These are phyloP conservation scores for Rhimphoctona megacephalus DNA, from an alignment of 2,888 invertebrate species.

Conservation along the genomic window DNA sequence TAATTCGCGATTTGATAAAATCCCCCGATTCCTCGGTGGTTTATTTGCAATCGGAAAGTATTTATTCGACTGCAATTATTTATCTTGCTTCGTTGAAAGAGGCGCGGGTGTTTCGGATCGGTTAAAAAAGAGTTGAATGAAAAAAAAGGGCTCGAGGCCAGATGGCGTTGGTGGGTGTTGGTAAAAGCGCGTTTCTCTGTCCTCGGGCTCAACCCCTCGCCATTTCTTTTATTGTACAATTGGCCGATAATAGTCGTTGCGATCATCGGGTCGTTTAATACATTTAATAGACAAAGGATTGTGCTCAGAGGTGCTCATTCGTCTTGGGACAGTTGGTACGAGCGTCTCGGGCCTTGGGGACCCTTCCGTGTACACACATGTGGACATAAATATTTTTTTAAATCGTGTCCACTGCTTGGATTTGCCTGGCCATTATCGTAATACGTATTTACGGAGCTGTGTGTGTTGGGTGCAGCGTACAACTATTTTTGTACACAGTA, in stretches of 20 bases:
- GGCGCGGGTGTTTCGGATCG: not conserved
- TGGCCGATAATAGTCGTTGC: constrained; percentile 79
- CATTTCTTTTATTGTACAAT: constrained; percentile 83
- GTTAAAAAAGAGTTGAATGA: not conserved
- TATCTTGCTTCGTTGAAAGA: constrained; percentile 55
- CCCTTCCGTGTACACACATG: not conserved
- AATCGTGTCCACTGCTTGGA: constrained; percentile 39
- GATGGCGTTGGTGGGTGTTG: constrained; percentile 36
- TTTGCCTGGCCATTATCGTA: constrained; percentile 57
- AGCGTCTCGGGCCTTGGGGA: not conserved
- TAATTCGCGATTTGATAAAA: not conserved
- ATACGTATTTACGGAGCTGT: not conserved
- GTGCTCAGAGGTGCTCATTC: constrained; percentile 79
- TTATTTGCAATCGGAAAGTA: not conserved
- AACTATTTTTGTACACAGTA: not conserved
- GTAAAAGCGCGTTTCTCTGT: not conserved
- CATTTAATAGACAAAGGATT: constrained; percentile 83
- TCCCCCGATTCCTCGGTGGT: not conserved
- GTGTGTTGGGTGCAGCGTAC: not conserved
- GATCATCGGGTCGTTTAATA: constrained; percentile 79
- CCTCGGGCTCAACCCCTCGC: constrained; percentile 73
- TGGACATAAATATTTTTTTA: constrained; percentile 16
- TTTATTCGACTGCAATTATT: constrained; percentile 47
- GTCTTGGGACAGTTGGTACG: constrained; percentile 16
- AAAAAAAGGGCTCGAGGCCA: constrained; percentile 33